phyloP scores from a whole-genome alignment of 2,113 vertebrate genomes.

The Poeciliopsis turrubarensis region DNA sequence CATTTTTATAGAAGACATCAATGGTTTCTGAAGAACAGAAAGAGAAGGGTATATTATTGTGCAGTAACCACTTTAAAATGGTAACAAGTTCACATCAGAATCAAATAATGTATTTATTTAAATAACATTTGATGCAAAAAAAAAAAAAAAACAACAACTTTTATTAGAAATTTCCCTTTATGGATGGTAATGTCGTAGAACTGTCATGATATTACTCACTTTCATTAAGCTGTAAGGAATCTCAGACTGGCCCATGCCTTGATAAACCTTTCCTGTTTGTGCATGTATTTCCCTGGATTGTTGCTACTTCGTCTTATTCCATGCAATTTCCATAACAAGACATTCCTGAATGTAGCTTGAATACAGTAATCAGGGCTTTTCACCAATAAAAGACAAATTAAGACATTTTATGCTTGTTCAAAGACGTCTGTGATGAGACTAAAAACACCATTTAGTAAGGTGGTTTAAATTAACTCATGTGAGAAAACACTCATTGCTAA shows the following conservation, averaged over 20 bases:
- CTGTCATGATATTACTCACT: background rate
- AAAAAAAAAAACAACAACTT: too few species aligned
- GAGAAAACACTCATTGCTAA: background rate
- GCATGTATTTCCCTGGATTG: background rate
- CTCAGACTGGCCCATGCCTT: background rate
- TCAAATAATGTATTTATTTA: too few species aligned
- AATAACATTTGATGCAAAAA: too few species aligned
- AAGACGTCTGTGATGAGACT: background rate
- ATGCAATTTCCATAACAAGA: background rate
- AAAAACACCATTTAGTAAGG: background rate
- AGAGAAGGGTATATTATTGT: background rate
- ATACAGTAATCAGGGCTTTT: background rate
- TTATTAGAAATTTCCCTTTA: too few species aligned
- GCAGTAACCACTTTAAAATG: too few species aligned
- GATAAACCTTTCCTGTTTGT: background rate
- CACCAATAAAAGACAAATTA: background rate
- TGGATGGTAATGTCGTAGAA: background rate
- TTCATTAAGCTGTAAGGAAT: background rate
- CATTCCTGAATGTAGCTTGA: conserved; percentile 8
- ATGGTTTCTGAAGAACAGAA: too few species aligned
- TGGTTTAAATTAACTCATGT: conserved; percentile 6
- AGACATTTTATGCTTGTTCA: background rate
- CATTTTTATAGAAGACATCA: background rate
- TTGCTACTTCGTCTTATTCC: background rate
- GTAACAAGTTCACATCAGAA: too few species aligned